Base-by-base conservation (phyloP, 2,113 vertebrate species). In the Butastur rufipennis region DNA sequence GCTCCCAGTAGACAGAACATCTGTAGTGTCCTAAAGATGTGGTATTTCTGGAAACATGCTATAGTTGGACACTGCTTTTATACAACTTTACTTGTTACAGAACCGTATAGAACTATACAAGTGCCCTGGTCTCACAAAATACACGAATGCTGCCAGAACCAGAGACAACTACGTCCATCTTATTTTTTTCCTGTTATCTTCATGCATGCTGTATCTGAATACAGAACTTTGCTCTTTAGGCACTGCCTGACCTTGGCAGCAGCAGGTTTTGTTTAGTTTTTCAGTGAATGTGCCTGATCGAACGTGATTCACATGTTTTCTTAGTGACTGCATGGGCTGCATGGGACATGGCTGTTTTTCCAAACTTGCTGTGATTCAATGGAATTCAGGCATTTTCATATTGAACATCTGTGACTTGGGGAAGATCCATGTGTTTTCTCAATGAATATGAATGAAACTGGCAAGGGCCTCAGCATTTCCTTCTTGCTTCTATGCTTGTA, bases 351-450 rank as follows among this genome's bases (percentile, higher is more conserved):
- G 97, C 94, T 95, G 65, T 96, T 96, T 97, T 82, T 93, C 95
- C 92, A 83, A 96, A 97, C 87, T 96, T 97, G 97, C 86, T 96
- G 95, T 97, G 96, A 98, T 95, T 98, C 97, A 97, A 22, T 97
- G 95, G 95, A 97, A 98, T 97, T 97, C 96, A 98, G 97, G 97
- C 97, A 96, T 97, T 98, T 98, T 98, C 97, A 95, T 97, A 95
- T 42, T 94, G 92, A 97, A 97, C 97, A 98, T 97, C 98, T 98
- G 98, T 95, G 97, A 97, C 96, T 98, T 98, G 98, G 96, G 98
- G 96, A 97, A 70, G 94, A 97, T 97, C 97, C 98, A 98, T 97
- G 97, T 97, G 95, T 97, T 98, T 98, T 98, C 96, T 97, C 97
- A 96, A 96, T 96, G 95, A 96, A 94, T 97, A 96, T 86, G 97